A percentile compares a stretch with the other conserved stretches of the same genome.
These are phyloP conservation scores for Dendroctonus valens DNA, from an alignment of 1,140 invertebrate species.

Conservation along the genomic window DNA sequence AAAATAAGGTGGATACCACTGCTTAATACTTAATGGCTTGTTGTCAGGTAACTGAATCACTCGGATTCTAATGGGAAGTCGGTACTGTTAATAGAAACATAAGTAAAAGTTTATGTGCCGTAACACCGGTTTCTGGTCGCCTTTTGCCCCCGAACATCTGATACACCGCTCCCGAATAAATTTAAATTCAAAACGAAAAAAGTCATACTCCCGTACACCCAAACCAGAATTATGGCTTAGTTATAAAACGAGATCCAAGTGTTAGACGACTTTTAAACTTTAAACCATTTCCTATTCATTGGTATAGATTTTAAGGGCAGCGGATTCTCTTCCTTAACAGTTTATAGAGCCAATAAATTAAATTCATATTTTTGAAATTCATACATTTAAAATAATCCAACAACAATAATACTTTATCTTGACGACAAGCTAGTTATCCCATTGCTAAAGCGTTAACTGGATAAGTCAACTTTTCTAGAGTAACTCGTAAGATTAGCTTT, in stretches of 20 bases:
- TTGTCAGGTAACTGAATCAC: slow-evolving; percentile 21
- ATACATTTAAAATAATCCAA: too few species aligned
- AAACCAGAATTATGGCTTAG: slow-evolving; percentile 21
- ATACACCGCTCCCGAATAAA: slow-evolving; percentile 37
- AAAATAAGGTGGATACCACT: too few species aligned
- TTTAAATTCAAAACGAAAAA: slow-evolving; percentile 34
- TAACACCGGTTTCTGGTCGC: slow-evolving; percentile 46
- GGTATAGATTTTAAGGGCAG: too few species aligned
- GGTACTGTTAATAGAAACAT: slow-evolving; percentile 51
- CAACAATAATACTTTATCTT: too few species aligned
- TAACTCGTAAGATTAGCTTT: too few species aligned
- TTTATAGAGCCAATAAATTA: too few species aligned
- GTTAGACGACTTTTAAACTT: too few species aligned
- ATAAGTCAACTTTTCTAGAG: too few species aligned
- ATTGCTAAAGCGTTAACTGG: too few species aligned
- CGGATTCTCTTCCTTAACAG: too few species aligned
- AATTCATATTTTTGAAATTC: too few species aligned
- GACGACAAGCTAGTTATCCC: too few species aligned
- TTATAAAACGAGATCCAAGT: background rate
- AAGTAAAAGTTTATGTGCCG: slow-evolving; percentile 51
- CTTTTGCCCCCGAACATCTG: slow-evolving; percentile 38
- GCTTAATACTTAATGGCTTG: slow-evolving; percentile 2
- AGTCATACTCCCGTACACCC: slow-evolving; percentile 15
- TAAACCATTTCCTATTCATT: background rate
- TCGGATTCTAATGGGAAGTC: slow-evolving; percentile 44